phyloP scores from a whole-genome alignment of 2,888 invertebrate genomes.

The Plutella xylostella region DNA sequence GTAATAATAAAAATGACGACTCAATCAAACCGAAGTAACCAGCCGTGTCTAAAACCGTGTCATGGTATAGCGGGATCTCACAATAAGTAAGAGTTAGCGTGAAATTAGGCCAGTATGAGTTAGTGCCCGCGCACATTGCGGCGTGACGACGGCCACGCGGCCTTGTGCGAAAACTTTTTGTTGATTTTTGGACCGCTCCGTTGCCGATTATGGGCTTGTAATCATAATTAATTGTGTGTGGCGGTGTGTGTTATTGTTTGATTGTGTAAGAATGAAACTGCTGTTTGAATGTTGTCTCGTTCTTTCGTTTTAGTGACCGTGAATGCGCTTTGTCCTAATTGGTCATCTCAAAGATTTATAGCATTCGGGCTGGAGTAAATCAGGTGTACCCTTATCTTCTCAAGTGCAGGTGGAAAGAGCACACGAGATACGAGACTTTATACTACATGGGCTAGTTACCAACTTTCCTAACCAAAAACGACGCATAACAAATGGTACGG shows the following conservation, averaged over 20 bases:
- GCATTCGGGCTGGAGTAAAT: too few species aligned
- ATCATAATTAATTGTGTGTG: conserved; percentile 44
- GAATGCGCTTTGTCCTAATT: too few species aligned
- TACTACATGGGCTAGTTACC: too few species aligned
- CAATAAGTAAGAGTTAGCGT: conserved; percentile 59
- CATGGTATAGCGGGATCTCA: conserved; percentile 53
- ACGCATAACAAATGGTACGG: too few species aligned
- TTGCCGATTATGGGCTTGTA: conserved; percentile 29
- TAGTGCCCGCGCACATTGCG: conserved; percentile 49
- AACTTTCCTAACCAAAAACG: too few species aligned
- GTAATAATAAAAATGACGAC: conserved; percentile 32
- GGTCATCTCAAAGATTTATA: too few species aligned
- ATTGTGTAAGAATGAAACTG: too few species aligned
- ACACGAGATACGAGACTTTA: too few species aligned
- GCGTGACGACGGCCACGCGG: conserved; percentile 56
- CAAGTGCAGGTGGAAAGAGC: too few species aligned
- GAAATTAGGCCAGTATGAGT: conserved; percentile 59
- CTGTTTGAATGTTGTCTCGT: too few species aligned
- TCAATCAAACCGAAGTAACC: conserved; percentile 47
- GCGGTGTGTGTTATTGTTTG: background rate
- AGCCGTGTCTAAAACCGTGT: conserved; percentile 56
- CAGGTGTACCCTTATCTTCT: too few species aligned
- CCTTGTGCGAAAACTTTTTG: conserved; percentile 51
- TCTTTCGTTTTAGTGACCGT: too few species aligned
- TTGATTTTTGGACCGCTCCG: conserved; percentile 45